Percentiles rank a stretch among this genome's conserved stretches.
These are phyloP conservation scores for Barnardius zonarius DNA, from an alignment of 2,113 vertebrate species.

Conservation along the genomic window DNA sequence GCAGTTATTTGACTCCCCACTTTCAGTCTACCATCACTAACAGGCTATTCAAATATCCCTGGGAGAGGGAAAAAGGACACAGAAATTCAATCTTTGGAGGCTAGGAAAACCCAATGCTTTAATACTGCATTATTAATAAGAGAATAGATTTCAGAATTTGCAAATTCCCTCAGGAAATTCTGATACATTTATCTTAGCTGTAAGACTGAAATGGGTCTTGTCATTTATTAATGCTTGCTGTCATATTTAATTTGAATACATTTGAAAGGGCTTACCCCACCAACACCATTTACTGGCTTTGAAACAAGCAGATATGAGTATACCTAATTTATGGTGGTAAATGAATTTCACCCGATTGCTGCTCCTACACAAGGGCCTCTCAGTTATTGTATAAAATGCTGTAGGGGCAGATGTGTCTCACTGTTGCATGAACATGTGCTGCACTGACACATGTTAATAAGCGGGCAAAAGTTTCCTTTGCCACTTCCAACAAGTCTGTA, in stretches of 20 bases:
- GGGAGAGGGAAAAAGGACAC: neutral
- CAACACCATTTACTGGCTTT: neutral
- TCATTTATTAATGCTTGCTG: neutral
- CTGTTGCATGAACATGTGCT: neutral
- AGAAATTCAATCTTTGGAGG: neutral
- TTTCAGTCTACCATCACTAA: neutral
- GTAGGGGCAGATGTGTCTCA: neutral
- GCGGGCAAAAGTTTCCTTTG: neutral
- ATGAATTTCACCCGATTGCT: neutral
- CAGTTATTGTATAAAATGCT: neutral
- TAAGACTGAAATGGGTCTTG: neutral
- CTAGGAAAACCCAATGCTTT: neutral
- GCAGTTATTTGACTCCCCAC: neutral
- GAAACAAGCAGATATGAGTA: neutral
- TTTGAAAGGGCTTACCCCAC: neutral
- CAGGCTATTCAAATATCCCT: neutral
- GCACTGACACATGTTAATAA: neutral
- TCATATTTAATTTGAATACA: neutral
- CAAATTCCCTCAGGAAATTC: neutral
- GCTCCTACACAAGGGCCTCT: neutral
- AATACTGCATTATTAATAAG: neutral
- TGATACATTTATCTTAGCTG: neutral
- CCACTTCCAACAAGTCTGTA: neutral
- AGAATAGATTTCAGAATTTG: neutral
- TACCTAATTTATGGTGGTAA: neutral